phyloP scores from a whole-genome alignment of 2,113 vertebrate genomes.

The Trochalopteron elliotii region DNA sequence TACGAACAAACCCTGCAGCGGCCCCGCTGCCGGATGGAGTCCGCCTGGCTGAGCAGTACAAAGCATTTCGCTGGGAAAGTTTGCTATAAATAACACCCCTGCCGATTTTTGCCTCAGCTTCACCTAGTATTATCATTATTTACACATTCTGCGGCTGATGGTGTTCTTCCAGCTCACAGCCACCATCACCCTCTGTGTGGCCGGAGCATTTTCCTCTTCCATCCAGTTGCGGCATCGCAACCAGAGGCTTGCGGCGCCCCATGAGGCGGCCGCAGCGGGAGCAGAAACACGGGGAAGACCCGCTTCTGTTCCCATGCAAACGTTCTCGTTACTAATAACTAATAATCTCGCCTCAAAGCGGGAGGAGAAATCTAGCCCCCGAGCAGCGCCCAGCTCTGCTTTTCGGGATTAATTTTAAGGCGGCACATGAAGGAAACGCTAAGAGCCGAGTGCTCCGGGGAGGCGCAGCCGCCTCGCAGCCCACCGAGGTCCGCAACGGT shows the following conservation, averaged over 20 bases:
- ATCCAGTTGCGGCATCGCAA: neutral
- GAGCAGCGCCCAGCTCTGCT: neutral
- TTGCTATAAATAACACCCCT: neutral
- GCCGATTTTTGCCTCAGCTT: neutral
- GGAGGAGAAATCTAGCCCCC: neutral
- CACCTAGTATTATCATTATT: neutral
- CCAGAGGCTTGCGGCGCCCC: neutral
- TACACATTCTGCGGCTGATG: neutral
- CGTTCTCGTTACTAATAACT: fast-evolving
- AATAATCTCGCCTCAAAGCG: fast-evolving
- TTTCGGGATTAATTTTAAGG: neutral
- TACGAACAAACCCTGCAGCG: neutral
- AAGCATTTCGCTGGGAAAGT: neutral
- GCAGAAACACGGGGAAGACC: neutral
- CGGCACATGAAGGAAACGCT: neutral
- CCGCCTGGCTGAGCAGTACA: neutral
- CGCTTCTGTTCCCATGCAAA: neutral
- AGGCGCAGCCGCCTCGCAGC: neutral
- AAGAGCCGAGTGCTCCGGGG: fast-evolving
- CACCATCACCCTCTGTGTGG: fast-evolving
- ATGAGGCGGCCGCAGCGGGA: neutral
- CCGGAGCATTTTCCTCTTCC: neutral
- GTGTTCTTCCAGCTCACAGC: neutral
- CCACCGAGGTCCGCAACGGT: fast-evolving
- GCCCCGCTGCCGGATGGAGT: neutral